These are phyloP conservation scores for Tricholaema leucomelas DNA, from an alignment of 2,113 vertebrate species.

Conservation along the genomic window DNA sequence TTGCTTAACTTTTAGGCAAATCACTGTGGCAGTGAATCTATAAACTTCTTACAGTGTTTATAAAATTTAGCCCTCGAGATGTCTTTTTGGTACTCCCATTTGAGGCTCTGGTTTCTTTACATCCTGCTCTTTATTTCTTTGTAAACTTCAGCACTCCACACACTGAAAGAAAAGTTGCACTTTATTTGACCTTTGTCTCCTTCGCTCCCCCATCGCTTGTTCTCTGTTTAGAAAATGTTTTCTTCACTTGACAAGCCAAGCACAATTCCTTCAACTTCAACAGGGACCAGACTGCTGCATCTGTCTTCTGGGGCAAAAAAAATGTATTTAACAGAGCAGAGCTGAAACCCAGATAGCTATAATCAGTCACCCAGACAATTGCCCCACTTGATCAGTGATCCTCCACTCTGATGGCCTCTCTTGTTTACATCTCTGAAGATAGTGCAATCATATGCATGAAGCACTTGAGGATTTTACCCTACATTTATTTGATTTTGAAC, in stretches of 20 bases:
- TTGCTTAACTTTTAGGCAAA: background rate
- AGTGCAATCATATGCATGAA: background rate
- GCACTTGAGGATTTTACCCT: background rate
- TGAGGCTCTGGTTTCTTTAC: background rate
- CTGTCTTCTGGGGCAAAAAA: background rate
- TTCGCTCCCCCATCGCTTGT: background rate
- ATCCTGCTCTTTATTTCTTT: background rate
- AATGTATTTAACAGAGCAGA: background rate
- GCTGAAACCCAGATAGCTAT: conserved; percentile 8
- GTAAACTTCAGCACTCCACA: background rate
- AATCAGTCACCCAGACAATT: background rate
- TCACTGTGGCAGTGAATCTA: background rate
- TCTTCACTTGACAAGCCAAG: conserved; percentile 28
- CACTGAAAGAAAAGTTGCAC: background rate
- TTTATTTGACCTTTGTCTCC: background rate
- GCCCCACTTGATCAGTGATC: background rate
- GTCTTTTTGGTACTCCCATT: background rate
- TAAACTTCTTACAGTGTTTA: background rate
- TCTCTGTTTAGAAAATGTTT: background rate
- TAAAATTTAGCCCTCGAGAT: background rate
- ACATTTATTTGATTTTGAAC: background rate
- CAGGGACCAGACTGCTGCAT: background rate
- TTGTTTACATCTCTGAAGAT: background rate
- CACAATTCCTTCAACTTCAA: conserved; percentile 4
- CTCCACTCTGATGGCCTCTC: background rate